phyloP scores from a whole-genome alignment of 1,140 invertebrate genomes.

The Diorhabda sublineata region DNA sequence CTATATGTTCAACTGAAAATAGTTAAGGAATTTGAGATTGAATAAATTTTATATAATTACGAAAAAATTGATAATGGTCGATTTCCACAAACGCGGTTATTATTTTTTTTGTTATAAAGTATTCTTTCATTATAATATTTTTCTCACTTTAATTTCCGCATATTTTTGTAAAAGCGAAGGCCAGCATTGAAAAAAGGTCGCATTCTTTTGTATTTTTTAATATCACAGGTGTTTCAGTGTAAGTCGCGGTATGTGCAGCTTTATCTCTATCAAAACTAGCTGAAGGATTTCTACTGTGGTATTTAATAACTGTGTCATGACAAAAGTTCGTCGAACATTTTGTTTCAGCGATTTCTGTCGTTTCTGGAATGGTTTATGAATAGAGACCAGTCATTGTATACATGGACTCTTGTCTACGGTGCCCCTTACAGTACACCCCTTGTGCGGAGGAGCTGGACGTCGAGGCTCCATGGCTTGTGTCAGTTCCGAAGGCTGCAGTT shows the following conservation, averaged over 20 bases:
- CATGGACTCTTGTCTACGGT: conserved; percentile 77
- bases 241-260: conserved; percentile 29
- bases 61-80: too few relatives aligned
- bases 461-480: conserved; percentile 8
- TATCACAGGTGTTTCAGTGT: conserved; percentile 50
- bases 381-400: conserved; percentile 85
- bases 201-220: conserved; percentile 59
- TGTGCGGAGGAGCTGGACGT: conserved; percentile 3
- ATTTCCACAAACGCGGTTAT: too few relatives aligned
- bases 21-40: too few relatives aligned
- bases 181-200: conserved; percentile 75
- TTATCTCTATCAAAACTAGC: conserved; percentile 57
- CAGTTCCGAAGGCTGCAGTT: neutral
- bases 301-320: conserved; percentile 60
- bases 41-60: too few relatives aligned
- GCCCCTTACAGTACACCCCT: conserved; percentile 48
- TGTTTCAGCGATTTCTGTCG: conserved; percentile 47
- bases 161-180: conserved; percentile 76
- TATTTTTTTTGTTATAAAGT: conserved; percentile 17
- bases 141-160: conserved; percentile 73
- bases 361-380: conserved; percentile 59
- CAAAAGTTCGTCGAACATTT: conserved; percentile 43
- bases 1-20: too few relatives aligned
- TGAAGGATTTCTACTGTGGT: conserved; percentile 73
- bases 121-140: too few relatives aligned